phyloP scores from a whole-genome alignment of 2,113 vertebrate genomes.

The Gallinago jamesoni region DNA sequence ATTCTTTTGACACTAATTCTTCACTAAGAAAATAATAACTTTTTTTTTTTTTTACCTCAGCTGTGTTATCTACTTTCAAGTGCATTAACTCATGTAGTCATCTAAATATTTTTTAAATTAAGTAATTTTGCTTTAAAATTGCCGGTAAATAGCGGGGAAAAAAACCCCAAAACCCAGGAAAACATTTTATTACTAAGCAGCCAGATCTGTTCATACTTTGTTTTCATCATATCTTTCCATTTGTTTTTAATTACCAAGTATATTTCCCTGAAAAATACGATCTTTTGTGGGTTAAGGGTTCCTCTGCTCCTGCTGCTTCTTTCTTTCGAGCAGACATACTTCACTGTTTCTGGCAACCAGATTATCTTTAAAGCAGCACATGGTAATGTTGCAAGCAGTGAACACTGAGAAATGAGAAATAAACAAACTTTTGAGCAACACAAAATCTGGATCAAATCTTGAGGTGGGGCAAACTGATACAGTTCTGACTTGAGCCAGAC shows the following conservation, averaged over 20 bases:
- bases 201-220: not conserved
- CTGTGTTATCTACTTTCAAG: not conserved
- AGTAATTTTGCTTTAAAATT: not conserved
- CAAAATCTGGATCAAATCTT: not conserved
- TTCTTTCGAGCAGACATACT: not conserved
- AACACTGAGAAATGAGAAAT: not conserved
- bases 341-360: conserved; percentile 36
- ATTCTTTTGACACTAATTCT: not conserved
- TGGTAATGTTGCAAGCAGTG: not conserved
- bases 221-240: conserved; percentile 11
- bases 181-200: not conserved
- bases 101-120: not conserved
- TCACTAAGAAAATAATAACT: not conserved
- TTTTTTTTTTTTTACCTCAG: not conserved
- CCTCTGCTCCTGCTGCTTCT: conserved; percentile 10
- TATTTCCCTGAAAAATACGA: not conserved
- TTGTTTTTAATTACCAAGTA: conserved; percentile 22
- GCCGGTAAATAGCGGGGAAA: not conserved
- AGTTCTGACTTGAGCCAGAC: not conserved
- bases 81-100: not conserved
- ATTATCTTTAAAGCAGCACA: conserved; percentile 13
- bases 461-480: not conserved
- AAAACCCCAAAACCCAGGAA: fast-evolving
- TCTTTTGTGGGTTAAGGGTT: conserved; percentile 1
- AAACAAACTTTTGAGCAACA: not conserved